A percentile compares a stretch with the other conserved stretches of the same genome.
Evolutionary conservation across 2,888 invertebrate species (phyloP).

Genomic region (Stenoptilia bipunctidactyla): DNA sequence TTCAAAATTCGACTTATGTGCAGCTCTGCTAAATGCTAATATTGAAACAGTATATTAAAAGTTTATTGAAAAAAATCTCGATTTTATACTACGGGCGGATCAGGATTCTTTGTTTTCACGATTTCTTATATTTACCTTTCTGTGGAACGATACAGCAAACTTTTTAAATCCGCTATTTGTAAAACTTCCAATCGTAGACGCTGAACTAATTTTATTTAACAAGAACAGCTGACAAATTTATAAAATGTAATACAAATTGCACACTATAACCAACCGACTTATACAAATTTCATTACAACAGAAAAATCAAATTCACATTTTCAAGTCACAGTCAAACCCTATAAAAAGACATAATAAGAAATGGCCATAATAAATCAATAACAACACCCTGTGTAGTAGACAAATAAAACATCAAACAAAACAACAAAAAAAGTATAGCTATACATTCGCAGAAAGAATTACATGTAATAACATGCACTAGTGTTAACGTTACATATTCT

Average conservation of each 20-base stretch:
- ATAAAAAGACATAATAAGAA: conserved; percentile 49
- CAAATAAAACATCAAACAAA: conserved; percentile 51
- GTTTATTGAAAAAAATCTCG: no score
- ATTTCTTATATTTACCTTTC: no score
- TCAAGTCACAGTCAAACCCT: conserved; percentile 51
- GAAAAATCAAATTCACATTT: conserved; percentile 24
- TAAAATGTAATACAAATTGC: background rate
- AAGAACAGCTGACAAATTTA: background rate
- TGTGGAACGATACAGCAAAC: no score
- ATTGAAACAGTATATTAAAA: no score
- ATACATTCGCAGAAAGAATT: conserved; percentile 61
- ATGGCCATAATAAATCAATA: conserved; percentile 51
- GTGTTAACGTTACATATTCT: conserved; percentile 42
- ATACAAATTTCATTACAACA: conserved; percentile 35
- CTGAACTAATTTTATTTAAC: no score
- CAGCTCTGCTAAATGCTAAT: no score
- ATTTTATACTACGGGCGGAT: no score
- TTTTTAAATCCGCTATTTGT: no score
- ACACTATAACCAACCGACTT: conserved; percentile 19
- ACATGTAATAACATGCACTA: conserved; percentile 67
- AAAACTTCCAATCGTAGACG: no score
- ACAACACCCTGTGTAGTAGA: conserved; percentile 35
- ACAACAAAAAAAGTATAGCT: conserved; percentile 31
- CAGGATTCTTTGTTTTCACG: no score
- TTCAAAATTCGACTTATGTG: no score